These are phyloP conservation scores for Trachops cirrhosus DNA, from an alignment of 2,797 vertebrate genomes.

Conservation along the genomic window DNA sequence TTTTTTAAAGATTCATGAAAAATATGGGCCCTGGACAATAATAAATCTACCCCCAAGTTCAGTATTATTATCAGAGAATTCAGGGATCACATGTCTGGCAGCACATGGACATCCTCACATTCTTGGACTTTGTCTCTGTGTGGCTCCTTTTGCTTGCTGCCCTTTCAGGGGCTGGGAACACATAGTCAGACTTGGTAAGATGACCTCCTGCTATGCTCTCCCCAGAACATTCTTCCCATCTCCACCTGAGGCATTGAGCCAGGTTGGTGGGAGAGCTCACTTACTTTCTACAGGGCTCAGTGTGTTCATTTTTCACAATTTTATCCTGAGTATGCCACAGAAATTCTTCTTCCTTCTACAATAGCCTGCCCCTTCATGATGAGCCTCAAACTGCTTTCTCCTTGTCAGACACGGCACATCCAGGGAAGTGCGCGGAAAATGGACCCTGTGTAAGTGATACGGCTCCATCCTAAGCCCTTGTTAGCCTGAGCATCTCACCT, in stretches of 20 bases:
- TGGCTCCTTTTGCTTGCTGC: not conserved
- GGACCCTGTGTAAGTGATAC: accelerated
- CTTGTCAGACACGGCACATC: accelerated
- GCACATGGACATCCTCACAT: not conserved
- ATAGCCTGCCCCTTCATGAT: not conserved
- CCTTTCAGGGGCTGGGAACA: not conserved
- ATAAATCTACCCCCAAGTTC: not conserved
- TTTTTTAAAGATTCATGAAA: not conserved
- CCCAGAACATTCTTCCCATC: not conserved
- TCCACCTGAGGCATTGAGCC: not conserved
- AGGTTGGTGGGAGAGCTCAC: not conserved
- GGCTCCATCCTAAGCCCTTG: not conserved
- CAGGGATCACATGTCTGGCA: not conserved
- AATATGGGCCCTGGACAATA: not conserved
- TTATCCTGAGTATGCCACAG: not conserved
- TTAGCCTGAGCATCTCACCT: not conserved
- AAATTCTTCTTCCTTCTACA: not conserved
- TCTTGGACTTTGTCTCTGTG: not conserved
- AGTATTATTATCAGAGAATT: not conserved
- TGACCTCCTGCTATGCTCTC: not conserved
- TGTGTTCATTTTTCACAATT: not conserved
- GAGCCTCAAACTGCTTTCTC: not conserved
- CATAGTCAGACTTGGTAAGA: not conserved
- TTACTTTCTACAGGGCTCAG: not conserved
- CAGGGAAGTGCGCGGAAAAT: accelerated